Base-by-base conservation (phyloP, 2,888 invertebrate genomes). In the Tipula unca region DNA sequence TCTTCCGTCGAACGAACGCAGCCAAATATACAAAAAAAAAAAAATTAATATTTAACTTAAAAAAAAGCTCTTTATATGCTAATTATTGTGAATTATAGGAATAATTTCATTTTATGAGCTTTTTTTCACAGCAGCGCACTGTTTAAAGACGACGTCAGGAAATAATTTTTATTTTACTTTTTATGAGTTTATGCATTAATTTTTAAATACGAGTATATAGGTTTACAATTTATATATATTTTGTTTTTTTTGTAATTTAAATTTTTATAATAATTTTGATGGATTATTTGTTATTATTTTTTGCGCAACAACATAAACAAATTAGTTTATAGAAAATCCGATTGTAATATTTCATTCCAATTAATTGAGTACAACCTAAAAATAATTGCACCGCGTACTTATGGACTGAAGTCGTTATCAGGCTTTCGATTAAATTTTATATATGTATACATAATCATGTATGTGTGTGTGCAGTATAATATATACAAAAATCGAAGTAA, bases 41-140 rank as follows among this genome's bases (percentile, higher is more conserved):
- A 48, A 32, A 48, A 69, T 69, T 69, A 69, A 25, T 25, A 69
- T 69, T 69, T 69, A 25, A 69, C 25, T 1, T 2, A 69, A 6
- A 48, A 69, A 25, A 69, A 69, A 69, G 69, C 69, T 69, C 69
- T 69, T 69, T 69, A 69, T 69, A 69, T 69, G 69, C 69, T 69
- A 69, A 69, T 69, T 69, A 69, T 69, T 69, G 69, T 69, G 69
- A 69, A 69, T 69, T 69, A 69, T 69, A 69, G 69, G 69, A 69
- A 69, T 69, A 69, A 69, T 69, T 69, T 69, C 69, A 10, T 69
- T 69, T 69, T 69, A 69, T 69, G 69, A 69, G 69, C 69, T 17
- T 48, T 69, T 69, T 25, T 69, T 69, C 8, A 17, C 48, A 48
- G n/a, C 39, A 13, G 17, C 17, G 48, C 17, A 17, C 17, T 54